These are phyloP conservation scores for silkworm (Bombyx mori) DNA, from an alignment of 1,140 invertebrate genomes.

Conservation along the genomic window DNA sequence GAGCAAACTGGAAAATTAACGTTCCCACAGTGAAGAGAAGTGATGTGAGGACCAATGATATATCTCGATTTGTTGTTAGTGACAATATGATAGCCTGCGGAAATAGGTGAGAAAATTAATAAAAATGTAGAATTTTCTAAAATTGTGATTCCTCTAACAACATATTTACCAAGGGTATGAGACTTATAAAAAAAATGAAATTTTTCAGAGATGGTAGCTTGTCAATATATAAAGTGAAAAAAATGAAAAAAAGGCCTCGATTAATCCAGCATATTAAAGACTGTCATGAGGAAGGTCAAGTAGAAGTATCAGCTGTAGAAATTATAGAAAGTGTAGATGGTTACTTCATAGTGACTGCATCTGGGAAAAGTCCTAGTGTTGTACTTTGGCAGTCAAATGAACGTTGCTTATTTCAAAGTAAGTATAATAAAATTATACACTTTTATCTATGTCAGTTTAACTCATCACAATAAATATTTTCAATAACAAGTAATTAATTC, in stretches of 20 bases:
- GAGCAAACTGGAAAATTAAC: slow-evolving; percentile 31
- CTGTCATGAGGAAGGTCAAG: slow-evolving; percentile 38
- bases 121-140: too few species aligned
- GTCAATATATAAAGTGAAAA: slow-evolving; percentile 26
- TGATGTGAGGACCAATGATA: slow-evolving; percentile 56
- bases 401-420: slow-evolving; percentile 16
- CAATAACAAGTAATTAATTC: too few species aligned
- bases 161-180: too few species aligned
- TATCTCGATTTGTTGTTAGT: slow-evolving; percentile 53
- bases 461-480: too few species aligned
- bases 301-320: slow-evolving; percentile 52
- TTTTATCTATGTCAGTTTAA: too few species aligned
- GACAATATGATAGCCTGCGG: slow-evolving; percentile 44
- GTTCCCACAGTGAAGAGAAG: slow-evolving; percentile 40
- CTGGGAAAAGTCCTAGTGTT: slow-evolving; percentile 26
- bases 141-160: too few species aligned
- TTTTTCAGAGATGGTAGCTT: slow-evolving; percentile 46
- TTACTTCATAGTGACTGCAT: slow-evolving; percentile 30
- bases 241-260: slow-evolving; percentile 23
- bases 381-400: slow-evolving; percentile 26
- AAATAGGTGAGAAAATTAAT: slow-evolving; percentile 37
- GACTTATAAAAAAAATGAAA: too few species aligned
- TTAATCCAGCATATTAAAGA: slow-evolving; percentile 36
- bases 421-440: slow-evolving; percentile 5
- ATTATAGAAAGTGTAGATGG: slow-evolving; percentile 16